Evolutionary conservation across 1,140 invertebrate species (phyloP).

Genomic region (Macrostomum lignano): DNA sequence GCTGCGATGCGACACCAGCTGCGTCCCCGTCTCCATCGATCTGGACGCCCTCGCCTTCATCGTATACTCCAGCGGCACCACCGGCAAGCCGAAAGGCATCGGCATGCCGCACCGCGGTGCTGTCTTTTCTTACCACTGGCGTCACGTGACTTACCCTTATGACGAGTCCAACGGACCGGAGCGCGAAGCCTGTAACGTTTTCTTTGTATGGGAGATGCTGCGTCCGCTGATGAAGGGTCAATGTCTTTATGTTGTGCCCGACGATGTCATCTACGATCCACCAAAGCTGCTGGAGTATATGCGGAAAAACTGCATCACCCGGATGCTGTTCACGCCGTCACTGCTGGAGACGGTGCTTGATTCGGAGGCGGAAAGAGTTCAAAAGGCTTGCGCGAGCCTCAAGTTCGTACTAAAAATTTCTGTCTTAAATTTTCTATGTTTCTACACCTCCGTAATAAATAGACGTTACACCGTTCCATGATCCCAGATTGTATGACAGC

Average conservation of each 20-base stretch:
- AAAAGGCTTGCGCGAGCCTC: conserved; percentile 10
- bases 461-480: too few relatives aligned
- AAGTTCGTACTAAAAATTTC: conserved; percentile 12
- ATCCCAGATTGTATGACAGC: too few relatives aligned
- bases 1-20: too few relatives aligned
- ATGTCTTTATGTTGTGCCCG: conserved; percentile 23
- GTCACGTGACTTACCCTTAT: conserved; percentile 22
- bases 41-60: conserved; percentile 30
- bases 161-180: conserved; percentile 14
- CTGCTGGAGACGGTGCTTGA: conserved; percentile 25
- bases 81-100: conserved; percentile 33
- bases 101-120: conserved; percentile 28
- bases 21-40: too few relatives aligned
- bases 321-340: conserved; percentile 29
- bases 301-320: conserved; percentile 18
- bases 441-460: too few relatives aligned
- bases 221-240: conserved; percentile 23
- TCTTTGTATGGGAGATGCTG: conserved; percentile 30
- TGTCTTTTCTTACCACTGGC: conserved; percentile 26
- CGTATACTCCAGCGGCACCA: conserved; percentile 32
- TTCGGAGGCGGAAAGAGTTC: conserved; percentile 10
- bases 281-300: conserved; percentile 18
- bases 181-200: conserved; percentile 27
- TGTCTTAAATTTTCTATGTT: too few relatives aligned
- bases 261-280: conserved; percentile 27